These are phyloP conservation scores for Chloroclystis v-ata DNA, from an alignment of 2,888 invertebrate genomes.

Conservation along the genomic window DNA sequence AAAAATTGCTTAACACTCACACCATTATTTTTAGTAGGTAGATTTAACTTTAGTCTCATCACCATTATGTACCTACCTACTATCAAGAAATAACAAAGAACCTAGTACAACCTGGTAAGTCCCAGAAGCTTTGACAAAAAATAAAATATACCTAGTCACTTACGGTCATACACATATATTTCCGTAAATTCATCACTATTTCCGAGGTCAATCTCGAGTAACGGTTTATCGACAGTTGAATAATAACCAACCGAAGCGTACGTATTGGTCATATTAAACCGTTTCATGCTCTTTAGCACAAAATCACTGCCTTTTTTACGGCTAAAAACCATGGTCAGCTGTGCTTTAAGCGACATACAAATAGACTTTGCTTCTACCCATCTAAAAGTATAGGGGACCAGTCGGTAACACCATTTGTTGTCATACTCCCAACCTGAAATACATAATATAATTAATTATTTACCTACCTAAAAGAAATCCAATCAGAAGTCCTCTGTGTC, in stretches of 20 bases:
- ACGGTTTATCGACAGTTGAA: neutral
- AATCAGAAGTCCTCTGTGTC: no score
- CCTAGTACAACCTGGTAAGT: no score
- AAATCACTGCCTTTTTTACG: neutral
- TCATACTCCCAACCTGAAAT: neutral
- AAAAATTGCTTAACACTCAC: no score
- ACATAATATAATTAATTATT: neutral
- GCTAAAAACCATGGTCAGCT: neutral
- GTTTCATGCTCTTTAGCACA: neutral
- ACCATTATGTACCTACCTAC: no score
- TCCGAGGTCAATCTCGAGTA: no score
- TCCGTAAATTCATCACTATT: neutral
- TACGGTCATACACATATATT: neutral
- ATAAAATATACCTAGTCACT: neutral
- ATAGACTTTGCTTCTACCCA: neutral
- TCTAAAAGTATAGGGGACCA: neutral
- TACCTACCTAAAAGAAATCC: no score
- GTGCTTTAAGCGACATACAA: neutral
- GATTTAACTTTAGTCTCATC: no score
- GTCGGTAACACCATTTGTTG: neutral
- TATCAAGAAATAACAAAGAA: no score
- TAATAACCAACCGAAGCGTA: neutral
- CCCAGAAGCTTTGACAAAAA: no score
- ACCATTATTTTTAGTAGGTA: no score
- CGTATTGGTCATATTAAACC: neutral